phyloP scores from a whole-genome alignment of 2,113 vertebrate genomes.

The Lontra canadensis region DNA sequence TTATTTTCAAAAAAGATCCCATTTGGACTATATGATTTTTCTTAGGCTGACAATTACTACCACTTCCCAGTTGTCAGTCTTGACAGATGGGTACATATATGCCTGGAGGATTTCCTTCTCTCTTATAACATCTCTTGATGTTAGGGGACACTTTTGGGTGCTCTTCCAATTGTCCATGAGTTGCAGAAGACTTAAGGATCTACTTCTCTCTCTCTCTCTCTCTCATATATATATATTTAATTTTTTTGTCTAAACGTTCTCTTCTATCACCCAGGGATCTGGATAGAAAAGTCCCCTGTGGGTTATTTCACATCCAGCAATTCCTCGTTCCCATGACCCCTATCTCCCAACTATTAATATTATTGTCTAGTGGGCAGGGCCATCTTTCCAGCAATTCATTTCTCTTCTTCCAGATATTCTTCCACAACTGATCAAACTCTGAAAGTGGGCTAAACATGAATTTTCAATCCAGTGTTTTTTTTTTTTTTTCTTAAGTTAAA shows the following conservation, averaged over 20 bases:
- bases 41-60: background rate
- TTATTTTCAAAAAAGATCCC: background rate
- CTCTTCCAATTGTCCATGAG: background rate
- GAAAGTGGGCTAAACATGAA: background rate
- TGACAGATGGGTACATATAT: background rate
- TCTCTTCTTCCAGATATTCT: background rate
- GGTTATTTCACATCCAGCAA: background rate
- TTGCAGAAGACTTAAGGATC: background rate
- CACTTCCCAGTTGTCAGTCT: background rate
- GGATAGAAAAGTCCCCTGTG: background rate
- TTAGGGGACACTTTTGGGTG: background rate
- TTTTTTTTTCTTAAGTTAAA: background rate
- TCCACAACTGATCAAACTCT: background rate
- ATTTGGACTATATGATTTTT: background rate
- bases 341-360: background rate
- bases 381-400: background rate
- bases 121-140: background rate
- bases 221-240: no score
- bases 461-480: background rate
- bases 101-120: background rate
- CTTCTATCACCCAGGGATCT: background rate
- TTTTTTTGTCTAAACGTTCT: background rate
- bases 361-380: background rate
- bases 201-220: no score
- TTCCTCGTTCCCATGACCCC: accelerated